Conservation (phyloP, 2,113 vertebrate genomes). For the Pachyramphus minor region DNA sequence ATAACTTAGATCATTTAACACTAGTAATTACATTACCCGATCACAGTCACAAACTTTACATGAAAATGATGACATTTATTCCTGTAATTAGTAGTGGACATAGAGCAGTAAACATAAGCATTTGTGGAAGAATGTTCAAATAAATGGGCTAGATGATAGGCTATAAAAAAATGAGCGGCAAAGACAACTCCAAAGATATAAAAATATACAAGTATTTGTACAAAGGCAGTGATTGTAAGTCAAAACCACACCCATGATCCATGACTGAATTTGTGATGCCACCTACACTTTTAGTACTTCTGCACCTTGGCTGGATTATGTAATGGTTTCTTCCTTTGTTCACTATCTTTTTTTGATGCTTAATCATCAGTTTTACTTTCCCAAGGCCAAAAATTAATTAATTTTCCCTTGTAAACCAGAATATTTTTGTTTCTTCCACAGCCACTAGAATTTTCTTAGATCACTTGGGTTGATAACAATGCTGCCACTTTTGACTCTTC, state of each 20-base stretch:
- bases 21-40: not conserved
- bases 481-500: not conserved
- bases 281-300: not conserved
- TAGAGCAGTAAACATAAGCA: not conserved
- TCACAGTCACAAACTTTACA: not conserved
- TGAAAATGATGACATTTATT: not conserved
- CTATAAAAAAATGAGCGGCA: not conserved
- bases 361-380: not conserved
- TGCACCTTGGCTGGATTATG: not conserved
- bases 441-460: not conserved
- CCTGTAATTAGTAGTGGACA: not conserved
- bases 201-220: not conserved
- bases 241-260: not conserved
- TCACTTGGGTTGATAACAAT: not conserved
- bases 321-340: not conserved
- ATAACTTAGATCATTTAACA: not conserved
- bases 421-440: not conserved
- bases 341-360: not conserved
- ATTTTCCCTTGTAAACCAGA: not conserved
- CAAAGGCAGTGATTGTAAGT: rapidly evolving
- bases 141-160: not conserved
- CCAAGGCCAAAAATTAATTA: rapidly evolving
- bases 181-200: rapidly evolving
- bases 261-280: no score
- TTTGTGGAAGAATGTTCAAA: not conserved